Conservation (phyloP, 2,113 vertebrate genomes). For the Phrynosoma blainvillii region DNA sequence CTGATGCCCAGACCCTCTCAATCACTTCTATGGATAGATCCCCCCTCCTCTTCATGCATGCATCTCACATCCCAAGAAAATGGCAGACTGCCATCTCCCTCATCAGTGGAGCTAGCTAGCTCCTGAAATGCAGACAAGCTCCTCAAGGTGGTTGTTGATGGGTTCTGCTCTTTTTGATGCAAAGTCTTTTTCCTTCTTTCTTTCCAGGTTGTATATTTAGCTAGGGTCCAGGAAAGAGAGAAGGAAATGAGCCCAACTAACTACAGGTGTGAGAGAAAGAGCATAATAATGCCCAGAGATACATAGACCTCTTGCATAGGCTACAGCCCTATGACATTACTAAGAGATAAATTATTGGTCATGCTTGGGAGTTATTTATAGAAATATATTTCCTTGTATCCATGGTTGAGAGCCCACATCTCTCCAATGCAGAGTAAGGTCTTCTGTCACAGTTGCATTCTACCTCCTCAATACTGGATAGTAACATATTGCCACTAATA, state of each 20-base stretch:
- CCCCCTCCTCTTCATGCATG: background rate
- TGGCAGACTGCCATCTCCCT: conserved; percentile 15
- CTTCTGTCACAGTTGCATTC: too few species aligned
- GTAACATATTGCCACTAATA: too few species aligned
- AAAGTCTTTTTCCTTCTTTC: background rate
- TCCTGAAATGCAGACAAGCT: background rate
- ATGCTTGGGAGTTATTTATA: too few species aligned
- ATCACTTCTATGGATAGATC: background rate
- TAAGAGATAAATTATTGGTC: too few species aligned
- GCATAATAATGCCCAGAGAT: too few species aligned
- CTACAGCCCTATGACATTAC: background rate
- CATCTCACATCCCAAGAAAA: background rate
- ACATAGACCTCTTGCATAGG: too few species aligned
- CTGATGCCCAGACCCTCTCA: background rate
- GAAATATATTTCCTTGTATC: too few species aligned
- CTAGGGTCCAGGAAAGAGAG: background rate
- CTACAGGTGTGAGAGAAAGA: too few species aligned
- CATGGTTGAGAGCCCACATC: too few species aligned
- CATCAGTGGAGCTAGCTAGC: background rate
- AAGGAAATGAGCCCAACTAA: background rate
- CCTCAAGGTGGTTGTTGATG: background rate
- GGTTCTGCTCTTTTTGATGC: background rate
- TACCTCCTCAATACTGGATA: too few species aligned
- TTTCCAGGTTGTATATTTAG: background rate
- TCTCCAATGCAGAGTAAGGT: too few species aligned